Evolutionary conservation across 1,140 invertebrate genomes (phyloP).

Genomic region (Phocides pigmalion): DNA sequence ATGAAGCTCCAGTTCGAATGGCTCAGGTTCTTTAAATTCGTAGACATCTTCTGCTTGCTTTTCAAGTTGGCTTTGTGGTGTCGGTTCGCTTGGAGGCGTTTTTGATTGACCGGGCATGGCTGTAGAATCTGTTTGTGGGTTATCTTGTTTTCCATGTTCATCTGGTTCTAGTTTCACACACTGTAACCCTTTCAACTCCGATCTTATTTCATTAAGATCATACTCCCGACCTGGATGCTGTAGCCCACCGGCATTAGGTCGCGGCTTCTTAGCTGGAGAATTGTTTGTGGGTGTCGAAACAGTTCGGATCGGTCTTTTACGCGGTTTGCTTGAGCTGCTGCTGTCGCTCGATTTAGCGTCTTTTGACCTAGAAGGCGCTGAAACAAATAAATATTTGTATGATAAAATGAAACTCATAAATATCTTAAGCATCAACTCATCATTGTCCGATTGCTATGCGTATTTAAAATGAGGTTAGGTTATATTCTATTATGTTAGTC

Average conservation of each 20-base stretch:
- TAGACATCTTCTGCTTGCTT: constrained; percentile 90
- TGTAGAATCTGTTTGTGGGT: constrained; percentile 60
- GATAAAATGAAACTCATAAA: neutral
- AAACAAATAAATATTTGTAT: constrained; percentile 30
- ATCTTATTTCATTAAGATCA: constrained; percentile 92
- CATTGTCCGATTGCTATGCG: too few species aligned
- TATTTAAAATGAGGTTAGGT: too few species aligned
- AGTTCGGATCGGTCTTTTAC: constrained; percentile 66
- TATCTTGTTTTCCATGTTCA: constrained; percentile 72
- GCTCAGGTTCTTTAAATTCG: constrained; percentile 95
- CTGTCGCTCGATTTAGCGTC: constrained; percentile 73
- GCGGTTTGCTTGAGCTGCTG: constrained; percentile 68
- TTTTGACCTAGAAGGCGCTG: constrained; percentile 66
- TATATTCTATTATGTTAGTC: too few species aligned
- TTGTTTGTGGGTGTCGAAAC: constrained; percentile 54
- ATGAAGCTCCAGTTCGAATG: constrained; percentile 91
- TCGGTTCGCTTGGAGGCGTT: constrained; percentile 52
- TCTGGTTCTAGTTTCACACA: constrained; percentile 77
- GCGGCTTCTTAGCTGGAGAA: constrained; percentile 63
- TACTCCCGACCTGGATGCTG: constrained; percentile 86
- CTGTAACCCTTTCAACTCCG: constrained; percentile 91
- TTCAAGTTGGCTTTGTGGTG: constrained; percentile 54
- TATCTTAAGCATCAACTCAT: too few species aligned
- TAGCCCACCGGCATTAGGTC: constrained; percentile 46
- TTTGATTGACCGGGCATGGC: constrained; percentile 41